A percentile compares a stretch with the other conserved stretches of the same genome.
These are phyloP conservation scores for Tyto alba DNA, from an alignment of 2,113 vertebrate genomes.

Conservation along the genomic window DNA sequence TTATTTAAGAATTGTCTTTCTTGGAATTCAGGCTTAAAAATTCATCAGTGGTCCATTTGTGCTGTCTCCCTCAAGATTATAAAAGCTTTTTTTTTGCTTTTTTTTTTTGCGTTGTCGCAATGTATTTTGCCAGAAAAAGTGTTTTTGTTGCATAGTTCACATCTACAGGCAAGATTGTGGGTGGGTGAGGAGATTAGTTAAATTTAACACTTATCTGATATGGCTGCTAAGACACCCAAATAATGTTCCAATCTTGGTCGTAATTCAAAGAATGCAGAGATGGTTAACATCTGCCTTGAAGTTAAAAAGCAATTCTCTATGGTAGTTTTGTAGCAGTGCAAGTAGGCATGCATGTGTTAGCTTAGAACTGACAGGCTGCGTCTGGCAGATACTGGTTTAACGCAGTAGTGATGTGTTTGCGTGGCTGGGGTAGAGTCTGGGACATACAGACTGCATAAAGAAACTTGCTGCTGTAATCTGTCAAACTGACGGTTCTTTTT, in stretches of 20 bases:
- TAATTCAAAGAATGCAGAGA: background rate
- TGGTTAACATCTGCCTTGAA: background rate
- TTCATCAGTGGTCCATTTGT: background rate
- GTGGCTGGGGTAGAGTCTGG: background rate
- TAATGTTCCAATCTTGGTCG: background rate
- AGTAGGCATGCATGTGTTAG: background rate
- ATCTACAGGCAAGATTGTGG: background rate
- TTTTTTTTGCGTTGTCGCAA: background rate
- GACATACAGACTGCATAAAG: background rate
- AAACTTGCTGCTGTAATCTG: background rate
- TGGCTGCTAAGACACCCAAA: background rate
- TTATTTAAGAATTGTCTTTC: background rate
- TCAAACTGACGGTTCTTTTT: background rate
- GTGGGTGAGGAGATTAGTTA: background rate
- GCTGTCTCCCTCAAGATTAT: background rate
- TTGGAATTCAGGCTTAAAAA: constrained; percentile 1
- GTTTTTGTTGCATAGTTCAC: background rate
- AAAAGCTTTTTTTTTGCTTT: background rate
- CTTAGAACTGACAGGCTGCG: background rate
- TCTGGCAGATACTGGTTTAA: background rate
- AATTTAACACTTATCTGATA: background rate
- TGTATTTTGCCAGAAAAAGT: background rate
- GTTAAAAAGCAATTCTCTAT: background rate
- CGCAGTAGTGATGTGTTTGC: background rate
- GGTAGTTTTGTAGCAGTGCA: background rate